Evolutionary conservation across 2,797 vertebrate genomes (phyloP), one percentile per base, ranked within the genome.

Genomic region (Tarsius wallacei): DNA sequence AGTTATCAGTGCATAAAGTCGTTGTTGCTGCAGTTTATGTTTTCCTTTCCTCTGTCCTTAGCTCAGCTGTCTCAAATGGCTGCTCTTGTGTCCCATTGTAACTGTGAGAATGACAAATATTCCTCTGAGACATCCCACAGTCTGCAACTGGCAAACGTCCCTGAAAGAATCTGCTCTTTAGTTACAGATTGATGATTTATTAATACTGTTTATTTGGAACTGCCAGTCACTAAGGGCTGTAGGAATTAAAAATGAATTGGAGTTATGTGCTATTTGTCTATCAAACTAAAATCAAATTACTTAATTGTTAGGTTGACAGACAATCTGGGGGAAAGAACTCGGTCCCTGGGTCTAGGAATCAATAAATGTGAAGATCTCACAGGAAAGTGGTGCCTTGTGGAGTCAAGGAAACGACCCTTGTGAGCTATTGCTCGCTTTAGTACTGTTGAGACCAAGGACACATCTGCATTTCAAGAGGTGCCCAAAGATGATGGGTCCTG

Each of bases 161-260:
- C 96, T 94, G 70, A 94, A 97, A 97, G 80, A 98, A 64, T 66
- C 93, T 95, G 93, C 94, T 98, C 98, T 99, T 99, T 98, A 98
- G 97, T 98, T 98, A 98, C 98, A 98, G 97, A 99, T 98, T 98
- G 99, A 99, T 99, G 97, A 99, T 99, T 99, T 99, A 99, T 99
- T 99, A 99, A 98, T 97, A 97, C 73, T 96, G 90, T 98, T 99
- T 98, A 99, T 99, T 99, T 99, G 98, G 96, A 98, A 98, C 98
- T 99, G 98, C 93, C 98, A 98, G 85, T 99, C 98, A 98, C 97
- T 98, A 94, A 95, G 96, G 94, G 59, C 93, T 78, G 53, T 76
- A 98, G 97, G 96, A 99, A 98, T 99, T 97, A 98, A 99, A 98
- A 98, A 98, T 98, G 98, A 99, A 98, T 98, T 97, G 96, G 95